phyloP scores from a whole-genome alignment of 2,888 invertebrate genomes.

The Esperia sulphurella region DNA sequence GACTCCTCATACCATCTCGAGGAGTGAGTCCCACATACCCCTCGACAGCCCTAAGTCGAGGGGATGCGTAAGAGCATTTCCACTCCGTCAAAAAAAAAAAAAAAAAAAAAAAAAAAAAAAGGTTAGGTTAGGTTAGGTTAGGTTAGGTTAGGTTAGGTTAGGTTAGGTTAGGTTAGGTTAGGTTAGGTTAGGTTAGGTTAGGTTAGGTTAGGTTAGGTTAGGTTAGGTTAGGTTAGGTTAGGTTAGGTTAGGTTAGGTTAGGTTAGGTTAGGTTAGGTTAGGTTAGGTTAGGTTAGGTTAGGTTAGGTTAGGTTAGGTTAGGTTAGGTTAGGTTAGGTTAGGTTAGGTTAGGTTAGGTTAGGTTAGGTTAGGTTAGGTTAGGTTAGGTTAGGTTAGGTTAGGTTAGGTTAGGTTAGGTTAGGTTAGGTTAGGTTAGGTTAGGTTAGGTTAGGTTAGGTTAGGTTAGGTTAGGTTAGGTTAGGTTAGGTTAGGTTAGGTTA shows the following conservation, averaged over 20 bases:
- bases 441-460: slow-evolving; percentile 11
- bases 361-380: slow-evolving; percentile 10
- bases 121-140: slow-evolving; percentile 10
- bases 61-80: no score
- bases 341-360: slow-evolving; percentile 9
- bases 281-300: slow-evolving; percentile 11
- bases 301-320: slow-evolving; percentile 11
- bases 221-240: slow-evolving; percentile 11
- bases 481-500: slow-evolving; percentile 11
- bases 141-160: slow-evolving; percentile 13
- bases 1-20: no score
- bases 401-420: slow-evolving; percentile 9
- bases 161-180: slow-evolving; percentile 11
- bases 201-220: slow-evolving; percentile 10
- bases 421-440: slow-evolving; percentile 10
- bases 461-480: slow-evolving; percentile 11
- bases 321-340: slow-evolving; percentile 11
- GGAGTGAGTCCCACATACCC: no score
- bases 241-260: slow-evolving; percentile 11
- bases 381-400: slow-evolving; percentile 11
- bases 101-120: no score
- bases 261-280: slow-evolving; percentile 11
- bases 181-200: slow-evolving; percentile 6
- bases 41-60: no score
- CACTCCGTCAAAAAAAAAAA: no score